Percentiles rank a stretch among this genome's conserved stretches.
Conservation (phyloP, 53 echinoderm and acorn worm species). For the Apostichopus leukothele region DNA sequence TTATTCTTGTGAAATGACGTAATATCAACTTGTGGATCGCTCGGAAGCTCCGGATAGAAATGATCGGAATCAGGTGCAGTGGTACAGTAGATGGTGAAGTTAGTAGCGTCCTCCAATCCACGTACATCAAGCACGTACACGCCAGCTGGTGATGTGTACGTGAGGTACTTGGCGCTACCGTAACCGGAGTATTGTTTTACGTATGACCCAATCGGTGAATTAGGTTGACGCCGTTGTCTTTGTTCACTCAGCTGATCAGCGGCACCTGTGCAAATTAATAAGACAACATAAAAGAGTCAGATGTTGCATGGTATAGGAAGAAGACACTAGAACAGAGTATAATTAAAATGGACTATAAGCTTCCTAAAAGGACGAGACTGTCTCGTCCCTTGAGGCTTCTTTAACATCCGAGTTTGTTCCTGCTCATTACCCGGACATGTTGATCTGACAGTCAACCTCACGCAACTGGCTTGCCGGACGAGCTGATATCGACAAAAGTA, state of each 20-base stretch:
- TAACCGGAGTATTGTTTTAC: slow-evolving; percentile 77
- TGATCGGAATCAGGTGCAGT: slow-evolving; percentile 94
- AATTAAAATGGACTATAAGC: neutral
- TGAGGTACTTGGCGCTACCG: slow-evolving; percentile 70
- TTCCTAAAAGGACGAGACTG: neutral
- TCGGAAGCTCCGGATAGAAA: slow-evolving; percentile 81
- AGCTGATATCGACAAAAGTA: no score
- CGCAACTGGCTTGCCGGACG: neutral
- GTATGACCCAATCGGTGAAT: slow-evolving; percentile 58
- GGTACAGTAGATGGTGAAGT: slow-evolving; percentile 81
- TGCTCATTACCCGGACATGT: neutral
- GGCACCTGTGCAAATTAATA: slow-evolving; percentile 66
- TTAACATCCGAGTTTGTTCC: neutral
- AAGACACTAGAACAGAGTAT: slow-evolving; percentile 13
- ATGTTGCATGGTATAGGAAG: neutral
- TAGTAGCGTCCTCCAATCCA: slow-evolving; percentile 63
- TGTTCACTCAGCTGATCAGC: slow-evolving; percentile 90
- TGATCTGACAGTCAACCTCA: neutral
- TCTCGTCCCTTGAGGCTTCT: neutral
- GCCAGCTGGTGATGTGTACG: slow-evolving; percentile 86
- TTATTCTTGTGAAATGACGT: slow-evolving; percentile 78
- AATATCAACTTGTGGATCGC: slow-evolving; percentile 84
- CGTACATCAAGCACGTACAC: slow-evolving; percentile 79
- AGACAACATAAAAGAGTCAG: neutral
- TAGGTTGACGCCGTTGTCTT: slow-evolving; percentile 72